Conservation (phyloP, 2,888 invertebrate genomes). For the Scaptomyza caliginosa region DNA sequence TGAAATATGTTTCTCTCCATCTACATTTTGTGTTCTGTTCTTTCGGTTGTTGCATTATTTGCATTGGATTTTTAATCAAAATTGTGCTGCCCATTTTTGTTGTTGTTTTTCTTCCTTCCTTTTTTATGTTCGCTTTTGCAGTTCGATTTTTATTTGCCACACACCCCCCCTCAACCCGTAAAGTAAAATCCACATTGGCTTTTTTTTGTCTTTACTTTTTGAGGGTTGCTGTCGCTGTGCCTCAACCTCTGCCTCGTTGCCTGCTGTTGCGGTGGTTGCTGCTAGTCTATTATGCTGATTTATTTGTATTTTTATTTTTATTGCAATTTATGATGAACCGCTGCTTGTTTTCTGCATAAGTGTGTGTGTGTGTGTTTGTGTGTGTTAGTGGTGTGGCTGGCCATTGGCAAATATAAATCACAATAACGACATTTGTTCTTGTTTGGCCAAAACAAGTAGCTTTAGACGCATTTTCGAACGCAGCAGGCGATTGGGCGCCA, state of each 20-base stretch:
- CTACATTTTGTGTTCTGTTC: not conserved
- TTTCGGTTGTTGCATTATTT: conserved; percentile 60
- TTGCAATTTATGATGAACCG: conserved; percentile 68
- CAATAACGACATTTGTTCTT: conserved; percentile 38
- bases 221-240: conserved; percentile 54
- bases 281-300: conserved; percentile 77
- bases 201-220: conserved; percentile 11
- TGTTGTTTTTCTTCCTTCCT: conserved; percentile 19
- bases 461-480: conserved; percentile 26
- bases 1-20: conserved; percentile 42
- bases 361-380: not conserved
- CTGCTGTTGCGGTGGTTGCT: conserved; percentile 58
- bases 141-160: conserved; percentile 24
- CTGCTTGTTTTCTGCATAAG: conserved; percentile 1
- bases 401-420: conserved; percentile 70
- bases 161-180: too few species aligned
- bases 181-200: conserved; percentile 19
- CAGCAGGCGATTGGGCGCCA: conserved; percentile 63
- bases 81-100: conserved; percentile 30
- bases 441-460: conserved; percentile 18
- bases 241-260: not conserved
- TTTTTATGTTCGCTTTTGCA: conserved; percentile 30
- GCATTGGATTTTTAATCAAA: conserved; percentile 75
- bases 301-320: conserved; percentile 76
- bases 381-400: conserved; percentile 37